Evolutionary conservation across 1,140 invertebrate species (phyloP), one percentile per base, ranked within the genome.

Genomic region (Fopius arisanus): DNA sequence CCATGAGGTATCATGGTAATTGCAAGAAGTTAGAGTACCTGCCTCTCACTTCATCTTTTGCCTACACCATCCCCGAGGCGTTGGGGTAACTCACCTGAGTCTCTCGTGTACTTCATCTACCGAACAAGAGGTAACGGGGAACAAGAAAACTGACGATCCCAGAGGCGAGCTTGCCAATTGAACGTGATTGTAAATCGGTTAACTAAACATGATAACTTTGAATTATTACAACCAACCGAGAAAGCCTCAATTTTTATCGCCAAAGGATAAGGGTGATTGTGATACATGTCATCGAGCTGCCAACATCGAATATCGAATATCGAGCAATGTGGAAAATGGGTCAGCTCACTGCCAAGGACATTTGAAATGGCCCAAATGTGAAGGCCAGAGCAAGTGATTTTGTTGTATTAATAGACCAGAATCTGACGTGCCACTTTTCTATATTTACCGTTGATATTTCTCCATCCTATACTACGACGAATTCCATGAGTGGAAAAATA

Each of bases 1-100:
- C 59, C 72, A 67, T 28, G 62, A 76, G 79, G 78, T 82, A 82
- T 83, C 80, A 80, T 75, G 75, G 78, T 82, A 82, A 80, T 83
- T 81, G 78, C 77, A 71, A 81, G 75, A 82, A 83, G 80, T 83
- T 83, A 79, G 77, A 74, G 41, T 40, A 67, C 37, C 21, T 59
- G 33, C 37, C 63, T 43, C 23, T 54, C 70, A 51, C 67, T 65
- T 65, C 62, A 29, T 65, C 62, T 65, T 65, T 65, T 65, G 62
- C 62, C 28, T 16, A 19, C 62, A 31, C n/a, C 16, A 19, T 29
- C 62, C 62, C 29, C 14, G 7, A 31, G 62, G 62, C 62, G 28
- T 33, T 65, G 62, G 29, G 7, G 26, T 65, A 65, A 31, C 14
- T 65, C 62, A 65, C 62, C 62, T 65, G 28, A 33, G 28, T 37